A percentile compares a stretch with the other conserved stretches of the same genome.
Conservation (phyloP, 2,888 invertebrate genomes). For the Pseudeuparius sepicola region DNA sequence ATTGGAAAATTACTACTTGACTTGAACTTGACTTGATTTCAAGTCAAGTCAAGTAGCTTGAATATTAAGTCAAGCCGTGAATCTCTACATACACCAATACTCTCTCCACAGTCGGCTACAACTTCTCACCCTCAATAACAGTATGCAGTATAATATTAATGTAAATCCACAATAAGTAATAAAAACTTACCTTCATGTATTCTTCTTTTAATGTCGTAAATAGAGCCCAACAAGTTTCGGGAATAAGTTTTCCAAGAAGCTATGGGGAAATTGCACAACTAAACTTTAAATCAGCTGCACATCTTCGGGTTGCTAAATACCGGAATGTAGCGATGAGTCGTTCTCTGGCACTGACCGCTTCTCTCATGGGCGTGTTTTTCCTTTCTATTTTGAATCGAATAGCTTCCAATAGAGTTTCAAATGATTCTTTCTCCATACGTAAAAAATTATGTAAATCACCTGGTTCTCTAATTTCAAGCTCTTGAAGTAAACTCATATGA, state of each 20-base stretch:
- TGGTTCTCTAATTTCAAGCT: conserved; percentile 6
- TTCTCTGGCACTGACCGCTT: too few relatives aligned
- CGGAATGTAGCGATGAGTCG: too few relatives aligned
- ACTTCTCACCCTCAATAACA: too few relatives aligned
- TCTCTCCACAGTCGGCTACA: too few relatives aligned
- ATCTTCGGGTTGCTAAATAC: conserved; percentile 2
- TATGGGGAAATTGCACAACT: conserved; percentile 7
- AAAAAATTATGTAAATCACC: conserved; percentile 8
- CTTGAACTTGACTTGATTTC: too few relatives aligned
- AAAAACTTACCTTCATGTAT: conserved; percentile 5
- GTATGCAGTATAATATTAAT: too few relatives aligned
- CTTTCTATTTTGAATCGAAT: conserved; percentile 1
- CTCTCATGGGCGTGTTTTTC: conserved; percentile 6
- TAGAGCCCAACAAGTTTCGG: conserved; percentile 3
- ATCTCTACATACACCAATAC: too few relatives aligned
- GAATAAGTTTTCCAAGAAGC: conserved; percentile 3
- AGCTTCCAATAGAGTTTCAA: conserved; percentile 6
- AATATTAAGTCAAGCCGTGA: too few relatives aligned
- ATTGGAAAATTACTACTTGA: too few relatives aligned
- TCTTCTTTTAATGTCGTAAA: conserved; percentile 4
- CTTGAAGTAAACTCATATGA: conserved; percentile 8
- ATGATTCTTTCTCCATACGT: conserved; percentile 6
- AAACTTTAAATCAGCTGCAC: conserved; percentile 6
- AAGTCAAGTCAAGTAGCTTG: too few relatives aligned
- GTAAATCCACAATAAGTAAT: too few relatives aligned